Evolutionary conservation across 2,797 vertebrate genomes (phyloP).

Genomic region (Lagodon rhomboides): DNA sequence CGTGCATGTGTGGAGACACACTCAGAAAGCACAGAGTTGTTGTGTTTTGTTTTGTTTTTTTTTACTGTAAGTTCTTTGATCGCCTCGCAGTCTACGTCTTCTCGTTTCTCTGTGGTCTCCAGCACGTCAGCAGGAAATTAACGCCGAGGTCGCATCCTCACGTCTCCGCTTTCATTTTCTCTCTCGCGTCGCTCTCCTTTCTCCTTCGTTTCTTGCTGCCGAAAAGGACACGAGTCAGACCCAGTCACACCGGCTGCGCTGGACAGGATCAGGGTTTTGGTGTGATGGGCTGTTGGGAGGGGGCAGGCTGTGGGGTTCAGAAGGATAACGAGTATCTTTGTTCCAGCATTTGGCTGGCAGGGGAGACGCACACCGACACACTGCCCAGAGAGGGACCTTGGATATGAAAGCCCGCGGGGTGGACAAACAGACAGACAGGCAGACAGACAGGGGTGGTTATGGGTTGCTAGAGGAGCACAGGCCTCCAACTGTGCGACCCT

Average conservation of each 20-base stretch:
- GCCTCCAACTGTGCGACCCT: slow-evolving; percentile 63
- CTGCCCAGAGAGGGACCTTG: slow-evolving; percentile 33
- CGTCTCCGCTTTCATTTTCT: slow-evolving; percentile 35
- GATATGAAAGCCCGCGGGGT: slow-evolving; percentile 27
- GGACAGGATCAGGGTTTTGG: slow-evolving; percentile 11
- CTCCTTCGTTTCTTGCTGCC: slow-evolving; percentile 22
- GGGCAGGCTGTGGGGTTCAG: slow-evolving; percentile 9
- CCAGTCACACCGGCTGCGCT: slow-evolving; percentile 5
- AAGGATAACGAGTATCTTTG: slow-evolving; percentile 61
- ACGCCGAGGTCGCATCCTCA: slow-evolving; percentile 15
- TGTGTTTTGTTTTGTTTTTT: too few relatives aligned
- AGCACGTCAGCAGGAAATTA: slow-evolving; percentile 26
- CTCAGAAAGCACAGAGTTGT: background rate
- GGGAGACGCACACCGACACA: slow-evolving; percentile 30
- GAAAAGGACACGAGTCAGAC: slow-evolving; percentile 41
- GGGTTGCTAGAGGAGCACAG: slow-evolving; percentile 45
- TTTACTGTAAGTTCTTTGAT: too few relatives aligned
- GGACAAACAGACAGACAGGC: slow-evolving; percentile 30
- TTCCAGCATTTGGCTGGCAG: slow-evolving; percentile 55
- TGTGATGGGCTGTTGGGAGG: slow-evolving; percentile 18
- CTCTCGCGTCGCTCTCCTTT: slow-evolving; percentile 22
- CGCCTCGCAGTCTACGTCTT: background rate
- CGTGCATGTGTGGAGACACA: slow-evolving; percentile 7
- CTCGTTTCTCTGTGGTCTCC: background rate
- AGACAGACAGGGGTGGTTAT: slow-evolving; percentile 30